Percentiles rank a stretch among this genome's conserved stretches.
Conservation (phyloP, 2,888 invertebrate genomes). For the Drosophila mimica region DNA sequence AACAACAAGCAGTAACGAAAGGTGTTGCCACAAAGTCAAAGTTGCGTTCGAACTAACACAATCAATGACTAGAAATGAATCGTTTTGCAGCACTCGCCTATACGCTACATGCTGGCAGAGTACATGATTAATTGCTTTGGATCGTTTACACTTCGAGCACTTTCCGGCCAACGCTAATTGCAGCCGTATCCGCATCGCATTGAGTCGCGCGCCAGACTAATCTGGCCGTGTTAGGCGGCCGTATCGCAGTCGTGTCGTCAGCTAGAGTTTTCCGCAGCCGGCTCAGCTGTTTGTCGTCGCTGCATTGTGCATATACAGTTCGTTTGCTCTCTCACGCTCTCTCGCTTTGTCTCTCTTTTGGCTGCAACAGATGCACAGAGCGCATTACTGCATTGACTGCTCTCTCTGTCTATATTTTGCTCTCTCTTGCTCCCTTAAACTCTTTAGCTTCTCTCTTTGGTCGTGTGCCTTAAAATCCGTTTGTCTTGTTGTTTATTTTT, state of each 20-base stretch:
- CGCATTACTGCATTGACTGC: constrained; percentile 28
- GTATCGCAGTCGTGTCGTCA: constrained; percentile 15
- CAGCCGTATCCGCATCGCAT: constrained; percentile 54
- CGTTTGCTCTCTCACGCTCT: not conserved
- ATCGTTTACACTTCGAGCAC: constrained; percentile 12
- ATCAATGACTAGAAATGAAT: constrained; percentile 11
- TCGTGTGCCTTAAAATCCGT: constrained; percentile 40
- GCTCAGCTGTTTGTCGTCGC: constrained; percentile 50
- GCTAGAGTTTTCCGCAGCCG: constrained; percentile 35
- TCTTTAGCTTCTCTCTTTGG: constrained; percentile 30
- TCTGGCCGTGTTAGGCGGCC: constrained; percentile 51
- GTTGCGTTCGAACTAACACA: not conserved
- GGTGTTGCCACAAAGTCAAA: constrained; percentile 12
- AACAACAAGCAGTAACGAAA: not conserved
- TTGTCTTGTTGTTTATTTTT: constrained; percentile 10
- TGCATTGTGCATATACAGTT: constrained; percentile 20
- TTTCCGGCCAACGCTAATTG: constrained; percentile 28
- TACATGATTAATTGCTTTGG: constrained; percentile 6
- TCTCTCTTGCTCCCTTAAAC: constrained; percentile 4
- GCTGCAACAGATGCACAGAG: constrained; percentile 49
- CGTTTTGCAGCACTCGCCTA: not conserved
- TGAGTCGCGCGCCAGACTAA: constrained; percentile 73
- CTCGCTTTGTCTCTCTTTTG: constrained; percentile 1
- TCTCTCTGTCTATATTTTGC: constrained; percentile 4
- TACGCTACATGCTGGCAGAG: not conserved